Evolutionary conservation across 2,888 invertebrate species (phyloP).

Genomic region (Dynastes maya): DNA sequence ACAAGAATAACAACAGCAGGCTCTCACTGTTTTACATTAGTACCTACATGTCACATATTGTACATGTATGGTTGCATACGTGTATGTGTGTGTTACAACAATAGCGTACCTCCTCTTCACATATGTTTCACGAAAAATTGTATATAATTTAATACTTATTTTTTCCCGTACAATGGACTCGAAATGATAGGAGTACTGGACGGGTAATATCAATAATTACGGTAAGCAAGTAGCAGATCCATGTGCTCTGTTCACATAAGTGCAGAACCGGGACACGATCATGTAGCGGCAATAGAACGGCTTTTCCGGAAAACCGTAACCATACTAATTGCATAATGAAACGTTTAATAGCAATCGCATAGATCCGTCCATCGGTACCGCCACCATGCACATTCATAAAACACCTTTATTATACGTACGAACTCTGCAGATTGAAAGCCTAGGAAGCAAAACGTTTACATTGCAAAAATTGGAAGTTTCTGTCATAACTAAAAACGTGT

Average conservation of each 20-base stretch:
- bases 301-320: conserved; percentile 61
- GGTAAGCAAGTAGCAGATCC: conserved; percentile 69
- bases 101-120: conserved; percentile 61
- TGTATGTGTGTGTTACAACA: conserved; percentile 53
- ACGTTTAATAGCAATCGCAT: conserved; percentile 37
- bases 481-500: no score
- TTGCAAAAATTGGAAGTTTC: no score
- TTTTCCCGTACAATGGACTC: conserved; percentile 70
- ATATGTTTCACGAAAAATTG: conserved; percentile 70
- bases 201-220: conserved; percentile 70
- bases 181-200: conserved; percentile 69
- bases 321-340: conserved; percentile 58
- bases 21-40: conserved; percentile 15
- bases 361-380: conserved; percentile 33
- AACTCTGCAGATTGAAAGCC: no score
- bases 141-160: conserved; percentile 70
- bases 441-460: no score
- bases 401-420: conserved; percentile 11
- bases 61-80: conserved; percentile 15
- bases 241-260: conserved; percentile 69
- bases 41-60: conserved; percentile 19
- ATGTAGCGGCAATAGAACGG: conserved; percentile 59
- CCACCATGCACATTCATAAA: conserved; percentile 1
- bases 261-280: conserved; percentile 60
- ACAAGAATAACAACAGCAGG: conserved; percentile 47